Percentiles rank a stretch among this genome's conserved stretches.
These are phyloP conservation scores for Trissolcus basalis DNA, from an alignment of 1,140 invertebrate genomes.

Conservation along the genomic window DNA sequence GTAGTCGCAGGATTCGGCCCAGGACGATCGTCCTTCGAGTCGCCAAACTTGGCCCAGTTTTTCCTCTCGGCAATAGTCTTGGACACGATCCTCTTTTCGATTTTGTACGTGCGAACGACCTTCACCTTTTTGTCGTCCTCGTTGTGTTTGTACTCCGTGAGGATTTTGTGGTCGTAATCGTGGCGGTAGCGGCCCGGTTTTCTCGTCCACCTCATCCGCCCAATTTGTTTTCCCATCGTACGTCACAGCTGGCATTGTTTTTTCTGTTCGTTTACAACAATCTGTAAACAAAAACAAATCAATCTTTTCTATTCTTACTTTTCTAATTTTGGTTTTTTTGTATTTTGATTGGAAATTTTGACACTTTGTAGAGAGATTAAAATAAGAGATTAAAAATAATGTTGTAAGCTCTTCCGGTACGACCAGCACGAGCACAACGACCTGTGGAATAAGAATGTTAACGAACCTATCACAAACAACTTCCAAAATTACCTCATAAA, in stretches of 20 bases:
- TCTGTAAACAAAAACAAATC: not conserved
- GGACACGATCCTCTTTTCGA: constrained; percentile 92
- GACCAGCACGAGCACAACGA: constrained; percentile 96
- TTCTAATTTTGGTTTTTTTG: no score
- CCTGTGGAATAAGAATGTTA: constrained; percentile 76
- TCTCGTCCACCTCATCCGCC: constrained; percentile 94
- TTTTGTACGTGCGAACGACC: constrained; percentile 92
- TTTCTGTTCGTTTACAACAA: not conserved
- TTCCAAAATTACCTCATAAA: no score
- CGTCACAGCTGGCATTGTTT: constrained; percentile 79
- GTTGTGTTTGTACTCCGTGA: constrained; percentile 94
- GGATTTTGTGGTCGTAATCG: constrained; percentile 92
- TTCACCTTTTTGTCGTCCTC: constrained; percentile 94
- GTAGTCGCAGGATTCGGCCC: constrained; percentile 98
- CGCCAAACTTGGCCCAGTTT: constrained; percentile 96
- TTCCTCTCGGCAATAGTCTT: constrained; percentile 95
- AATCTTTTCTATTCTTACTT: no score
- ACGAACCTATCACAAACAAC: no score
- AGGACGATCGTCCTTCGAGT: constrained; percentile 90
- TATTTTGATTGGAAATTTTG: no score
- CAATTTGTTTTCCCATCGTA: constrained; percentile 90
- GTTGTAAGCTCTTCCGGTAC: constrained; percentile 92
- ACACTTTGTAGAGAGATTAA: no score
- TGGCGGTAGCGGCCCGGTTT: constrained; percentile 84
- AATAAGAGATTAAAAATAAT: no score